These are phyloP conservation scores for Hydrotaea diabolus DNA, from an alignment of 2,888 invertebrate genomes.

Conservation along the genomic window DNA sequence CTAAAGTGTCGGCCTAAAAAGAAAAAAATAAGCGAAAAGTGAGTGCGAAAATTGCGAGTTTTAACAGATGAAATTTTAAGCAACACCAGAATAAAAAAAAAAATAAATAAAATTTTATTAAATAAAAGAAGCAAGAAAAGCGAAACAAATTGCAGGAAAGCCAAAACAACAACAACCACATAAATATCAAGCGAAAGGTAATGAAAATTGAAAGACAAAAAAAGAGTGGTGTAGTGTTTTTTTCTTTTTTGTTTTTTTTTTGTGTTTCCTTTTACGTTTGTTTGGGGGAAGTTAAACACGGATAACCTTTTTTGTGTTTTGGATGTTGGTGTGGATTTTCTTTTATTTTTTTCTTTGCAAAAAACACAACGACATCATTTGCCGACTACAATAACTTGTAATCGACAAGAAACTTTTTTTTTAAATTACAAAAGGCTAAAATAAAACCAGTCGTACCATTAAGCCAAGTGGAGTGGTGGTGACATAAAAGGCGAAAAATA, in stretches of 20 bases:
- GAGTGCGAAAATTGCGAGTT: not conserved
- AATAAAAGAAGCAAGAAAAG: conserved; percentile 23
- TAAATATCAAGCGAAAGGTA: conserved; percentile 30
- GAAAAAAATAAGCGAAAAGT: too few relatives aligned
- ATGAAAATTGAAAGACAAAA: conserved; percentile 12
- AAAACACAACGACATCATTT: not conserved
- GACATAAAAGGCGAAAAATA: conserved; percentile 36
- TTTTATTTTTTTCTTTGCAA: not conserved
- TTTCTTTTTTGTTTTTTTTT: too few relatives aligned
- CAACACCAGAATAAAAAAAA: not conserved
- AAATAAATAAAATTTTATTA: conserved; percentile 10
- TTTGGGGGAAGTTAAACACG: too few relatives aligned
- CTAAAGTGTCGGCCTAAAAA: not conserved
- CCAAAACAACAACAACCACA: conserved; percentile 13
- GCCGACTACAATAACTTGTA: not conserved
- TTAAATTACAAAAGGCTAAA: not conserved
- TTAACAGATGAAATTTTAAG: not conserved
- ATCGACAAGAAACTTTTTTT: not conserved
- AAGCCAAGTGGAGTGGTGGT: not conserved
- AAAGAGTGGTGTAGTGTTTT: not conserved
- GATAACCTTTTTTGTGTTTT: too few relatives aligned
- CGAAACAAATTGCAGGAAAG: conserved; percentile 9
- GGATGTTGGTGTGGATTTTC: not conserved
- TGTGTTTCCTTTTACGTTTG: too few relatives aligned
- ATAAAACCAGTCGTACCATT: not conserved